Conservation (phyloP, 2,888 invertebrate species). For the Ariolimax columbianus region DNA sequence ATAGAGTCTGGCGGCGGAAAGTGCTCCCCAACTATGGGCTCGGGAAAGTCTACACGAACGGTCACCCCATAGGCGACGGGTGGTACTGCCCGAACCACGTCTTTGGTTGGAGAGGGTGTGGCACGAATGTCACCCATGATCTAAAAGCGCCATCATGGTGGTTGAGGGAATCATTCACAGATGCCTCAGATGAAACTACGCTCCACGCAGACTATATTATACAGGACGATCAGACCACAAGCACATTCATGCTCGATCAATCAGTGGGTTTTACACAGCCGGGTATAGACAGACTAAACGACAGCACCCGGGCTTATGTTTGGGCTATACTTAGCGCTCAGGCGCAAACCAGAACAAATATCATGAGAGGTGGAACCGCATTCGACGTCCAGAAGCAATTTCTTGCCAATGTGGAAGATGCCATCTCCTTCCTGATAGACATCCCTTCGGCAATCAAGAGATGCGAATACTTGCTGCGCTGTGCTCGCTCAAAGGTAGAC, state of each 20-base stretch:
- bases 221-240: neutral
- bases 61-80: neutral
- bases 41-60: neutral
- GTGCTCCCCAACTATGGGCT: neutral
- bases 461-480: neutral
- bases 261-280: neutral
- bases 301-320: neutral
- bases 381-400: slow-evolving; percentile 8
- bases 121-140: neutral
- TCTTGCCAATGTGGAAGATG: neutral
- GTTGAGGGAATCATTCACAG: neutral
- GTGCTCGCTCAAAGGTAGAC: neutral
- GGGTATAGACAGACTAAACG: neutral
- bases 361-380: neutral
- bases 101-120: neutral
- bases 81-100: neutral
- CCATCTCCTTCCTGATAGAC: neutral
- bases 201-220: neutral
- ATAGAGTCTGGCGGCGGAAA: neutral
- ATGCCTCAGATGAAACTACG: neutral
- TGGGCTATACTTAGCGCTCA: neutral
- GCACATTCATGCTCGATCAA: neutral
- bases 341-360: neutral
- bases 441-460: neutral
- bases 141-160: neutral